phyloP scores from a whole-genome alignment of 2,888 invertebrate genomes.

The Caenorhabditis imperialis region DNA sequence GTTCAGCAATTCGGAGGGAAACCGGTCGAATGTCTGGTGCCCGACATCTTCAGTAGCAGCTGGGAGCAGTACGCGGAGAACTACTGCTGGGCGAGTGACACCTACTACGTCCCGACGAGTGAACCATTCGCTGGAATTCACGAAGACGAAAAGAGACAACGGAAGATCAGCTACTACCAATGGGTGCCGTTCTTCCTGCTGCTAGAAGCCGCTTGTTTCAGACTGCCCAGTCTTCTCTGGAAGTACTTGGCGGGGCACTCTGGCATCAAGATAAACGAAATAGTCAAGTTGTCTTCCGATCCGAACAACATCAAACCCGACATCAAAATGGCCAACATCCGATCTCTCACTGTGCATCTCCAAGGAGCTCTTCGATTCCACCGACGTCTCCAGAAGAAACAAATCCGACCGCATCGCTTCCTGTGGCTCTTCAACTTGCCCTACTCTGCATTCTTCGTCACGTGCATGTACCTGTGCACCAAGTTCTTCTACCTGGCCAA shows the following conservation, averaged over 20 bases:
- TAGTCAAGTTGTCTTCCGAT: constrained; percentile 76
- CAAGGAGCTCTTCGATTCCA: constrained; percentile 78
- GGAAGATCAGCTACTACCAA: constrained; percentile 74
- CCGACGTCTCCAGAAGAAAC: constrained; percentile 73
- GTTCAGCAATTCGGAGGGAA: constrained; percentile 77
- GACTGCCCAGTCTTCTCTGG: constrained; percentile 76
- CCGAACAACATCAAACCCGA: constrained; percentile 78
- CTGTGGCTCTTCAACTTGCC: constrained; percentile 76
- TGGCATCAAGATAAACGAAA: constrained; percentile 76
- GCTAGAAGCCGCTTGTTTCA: constrained; percentile 76
- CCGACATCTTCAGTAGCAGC: constrained; percentile 73
- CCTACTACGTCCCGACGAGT: constrained; percentile 74
- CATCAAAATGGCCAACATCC: constrained; percentile 74
- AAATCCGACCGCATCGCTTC: constrained; percentile 74
- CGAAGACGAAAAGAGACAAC: constrained; percentile 61
- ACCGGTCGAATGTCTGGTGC: constrained; percentile 76
- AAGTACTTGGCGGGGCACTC: constrained; percentile 76
- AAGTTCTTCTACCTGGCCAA: constrained; percentile 77
- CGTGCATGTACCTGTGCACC: constrained; percentile 74
- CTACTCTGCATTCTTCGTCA: constrained; percentile 77
- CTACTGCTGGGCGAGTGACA: constrained; percentile 76
- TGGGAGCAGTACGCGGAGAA: constrained; percentile 78
- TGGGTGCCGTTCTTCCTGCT: constrained; percentile 78
- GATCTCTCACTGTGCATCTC: constrained; percentile 74
- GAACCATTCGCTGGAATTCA: constrained; percentile 69